Evolutionary conservation across 2,113 vertebrate species (phyloP), one percentile per base, ranked within the genome.

Genomic region (Gobio gobio): DNA sequence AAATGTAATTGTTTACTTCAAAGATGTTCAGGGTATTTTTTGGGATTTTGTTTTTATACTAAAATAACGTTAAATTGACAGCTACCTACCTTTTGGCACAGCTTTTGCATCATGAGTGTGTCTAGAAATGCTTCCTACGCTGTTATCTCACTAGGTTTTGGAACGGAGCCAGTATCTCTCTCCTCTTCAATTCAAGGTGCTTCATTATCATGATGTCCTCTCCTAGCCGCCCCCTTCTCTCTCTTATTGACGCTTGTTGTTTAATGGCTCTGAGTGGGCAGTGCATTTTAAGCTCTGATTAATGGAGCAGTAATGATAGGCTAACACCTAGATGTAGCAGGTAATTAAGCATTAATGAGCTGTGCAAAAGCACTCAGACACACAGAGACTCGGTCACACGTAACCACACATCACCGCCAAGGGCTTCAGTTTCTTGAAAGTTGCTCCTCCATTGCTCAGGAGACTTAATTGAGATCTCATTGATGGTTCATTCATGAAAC

Each of bases 331-430:
- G 85, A 83, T 87, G 86, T 87, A 79, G 59, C 49, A 68, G 82
- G 64, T 87, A 87, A 83, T 87, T 72, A 83, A 73, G 86, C 86
- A 83, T 83, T 74, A 83, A 87, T 79, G 86, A 87, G 74, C 59
- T 73, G 64, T 83, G 36, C 20, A 12, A 70, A 72, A 33, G 24
- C 73, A 24, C 64, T n/a, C 64, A 82, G 9, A 82, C 80, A 82
- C 63, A 54, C 80, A 40, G 6, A 86, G 68, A 72, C 33, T 24
- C 13, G 2, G 29, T 68, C 79, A 51, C 63, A 54, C 80, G 18
- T n/a, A 68, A 22, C 18, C 3, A 22, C 84, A 85, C 36, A 78
- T 36, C 63, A 66, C 24, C 10, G 24, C 78, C 24, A 20, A 68
- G 26, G 78, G 45, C 61, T 81, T 81, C 51, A 51, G 51, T 45